Base-by-base conservation (phyloP, 2,888 invertebrate species). In the Allophyes oxyacanthae region DNA sequence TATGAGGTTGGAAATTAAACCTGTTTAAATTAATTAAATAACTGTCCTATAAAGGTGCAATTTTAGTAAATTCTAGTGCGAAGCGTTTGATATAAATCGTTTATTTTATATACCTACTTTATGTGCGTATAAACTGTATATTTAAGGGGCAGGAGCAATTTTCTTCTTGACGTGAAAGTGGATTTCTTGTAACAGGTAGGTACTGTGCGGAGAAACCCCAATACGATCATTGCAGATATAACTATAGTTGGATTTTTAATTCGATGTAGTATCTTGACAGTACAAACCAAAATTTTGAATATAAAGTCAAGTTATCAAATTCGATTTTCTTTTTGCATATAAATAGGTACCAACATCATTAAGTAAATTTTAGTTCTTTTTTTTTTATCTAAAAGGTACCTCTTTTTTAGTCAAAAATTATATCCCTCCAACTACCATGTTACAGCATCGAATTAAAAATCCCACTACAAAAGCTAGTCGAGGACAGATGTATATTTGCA, bases 131-230 rank as follows among this genome's bases (percentile, higher is more conserved):
- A 33, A 28, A 36, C 32, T 60, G 48, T 60, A 45, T 44, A 49
- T 60, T 36, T 50, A 34, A 41, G 42, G 38, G 40, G 33, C 43
- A 11, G 28, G 25, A 9, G n/a, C 25, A 10, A 41, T 63, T 64
- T 44, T 37, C 43, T 49, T 41, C 30, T 25, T 7, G 10, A 49
- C 38, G 43, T 30, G 28, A 43, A 43, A 63, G 44, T 62, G 61
- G 37, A 28, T 20, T 20, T 20, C 20, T 20, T 20, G 20, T 20
- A 20, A 20, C 20, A 20, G 2, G 20, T 3, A 20, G 20, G 20
- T 20, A 20, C 6, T 38, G 14, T 62, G 62, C 54, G 2, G 8
- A 44, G 70, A 63, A 54, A 6, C 36, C 48, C 70, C 54, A 54
- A 64, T 69, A 45, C 43, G 55, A 36, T 33, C 15, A 44, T 54